A percentile compares a stretch with the other conserved stretches of the same genome.
Evolutionary conservation across 1,140 invertebrate genomes (phyloP).

Genomic region (Anoplophora glabripennis): DNA sequence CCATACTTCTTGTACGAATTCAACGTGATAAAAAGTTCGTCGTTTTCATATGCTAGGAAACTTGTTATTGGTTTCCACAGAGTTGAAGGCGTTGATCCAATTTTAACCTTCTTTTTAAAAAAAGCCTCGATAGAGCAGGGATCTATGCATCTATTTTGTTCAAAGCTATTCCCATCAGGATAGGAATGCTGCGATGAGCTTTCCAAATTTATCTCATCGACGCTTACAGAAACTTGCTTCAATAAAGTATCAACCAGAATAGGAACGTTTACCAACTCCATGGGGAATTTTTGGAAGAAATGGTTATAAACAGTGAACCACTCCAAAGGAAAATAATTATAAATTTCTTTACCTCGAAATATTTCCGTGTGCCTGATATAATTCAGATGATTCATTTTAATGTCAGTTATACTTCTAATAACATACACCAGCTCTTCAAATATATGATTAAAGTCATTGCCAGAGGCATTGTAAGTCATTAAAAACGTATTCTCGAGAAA

Average conservation of each 20-base stretch:
- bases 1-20: slow-evolving; percentile 20
- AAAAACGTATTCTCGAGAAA: slow-evolving; percentile 22
- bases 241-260: slow-evolving; percentile 19
- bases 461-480: slow-evolving; percentile 16
- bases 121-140: slow-evolving; percentile 1
- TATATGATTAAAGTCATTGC: neutral
- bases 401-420: slow-evolving; percentile 17
- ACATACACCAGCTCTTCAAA: slow-evolving; percentile 20
- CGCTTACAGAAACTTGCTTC: slow-evolving; percentile 15
- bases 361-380: slow-evolving; percentile 27
- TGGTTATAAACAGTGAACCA: slow-evolving; percentile 22
- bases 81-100: neutral
- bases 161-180: neutral
- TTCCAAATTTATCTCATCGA: neutral
- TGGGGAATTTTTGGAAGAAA: slow-evolving; percentile 17
- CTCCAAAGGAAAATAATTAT: slow-evolving; percentile 3
- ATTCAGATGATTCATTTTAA: slow-evolving; percentile 24
- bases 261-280: slow-evolving; percentile 12
- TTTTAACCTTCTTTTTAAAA: slow-evolving; percentile 3
- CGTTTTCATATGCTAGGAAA: slow-evolving; percentile 21
- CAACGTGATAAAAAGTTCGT: slow-evolving; percentile 12
- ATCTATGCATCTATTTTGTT: slow-evolving; percentile 9
- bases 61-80: neutral
- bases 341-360: slow-evolving; percentile 11
- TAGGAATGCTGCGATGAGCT: neutral